Evolutionary conservation across 2,113 vertebrate species (phyloP), one percentile per base, ranked within the genome.

Genomic region (Dolichotis patagonum): DNA sequence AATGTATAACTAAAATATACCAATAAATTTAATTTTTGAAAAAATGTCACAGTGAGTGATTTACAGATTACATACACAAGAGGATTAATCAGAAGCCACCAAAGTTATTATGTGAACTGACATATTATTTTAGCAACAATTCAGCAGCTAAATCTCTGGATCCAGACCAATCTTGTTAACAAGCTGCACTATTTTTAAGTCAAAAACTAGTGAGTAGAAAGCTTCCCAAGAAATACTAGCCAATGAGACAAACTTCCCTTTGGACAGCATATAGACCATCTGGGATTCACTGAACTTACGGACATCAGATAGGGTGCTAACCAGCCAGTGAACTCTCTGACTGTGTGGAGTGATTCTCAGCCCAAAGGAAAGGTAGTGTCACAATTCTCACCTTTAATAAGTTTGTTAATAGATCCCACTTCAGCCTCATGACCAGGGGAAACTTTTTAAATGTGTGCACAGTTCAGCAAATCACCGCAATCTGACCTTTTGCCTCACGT

Each of bases 311-410:
- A 19, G 41, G 43, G 2, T 7, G 5, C 35, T 22, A 38, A 12
- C 2, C 0, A 10, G 30, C 32, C 56, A 24, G 0, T 1, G 30
- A 17, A 17, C 14, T 22, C 30, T 46, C 9, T 3, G 4, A 28
- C 9, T 28, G 9, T 10, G 6, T 28, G 8, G 56, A 5, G 19
- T 24, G 20, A 7, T 8, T 67, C 62, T 35, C 43, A 5, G 7
- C 38, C 60, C 32, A 71, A 12, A 19, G 35, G 13, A 35, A 26
- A 43, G 13, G 24, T 28, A 26, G 41, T 30, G 26, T 60, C 8
- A 16, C 24, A n/a, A 30, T 2, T 26, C 24, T 60, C 52, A n/a
- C 19, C 54, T 69, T 19, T 7, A 8, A 2, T 4, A 63, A 32
- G 24, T 85, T 19, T 46, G 26, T 63, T 41, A 54, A 5, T 1